A percentile compares a stretch with the other conserved stretches of the same genome.
Evolutionary conservation across 2,113 vertebrate genomes (phyloP).

Genomic region (Centropus bengalensis): DNA sequence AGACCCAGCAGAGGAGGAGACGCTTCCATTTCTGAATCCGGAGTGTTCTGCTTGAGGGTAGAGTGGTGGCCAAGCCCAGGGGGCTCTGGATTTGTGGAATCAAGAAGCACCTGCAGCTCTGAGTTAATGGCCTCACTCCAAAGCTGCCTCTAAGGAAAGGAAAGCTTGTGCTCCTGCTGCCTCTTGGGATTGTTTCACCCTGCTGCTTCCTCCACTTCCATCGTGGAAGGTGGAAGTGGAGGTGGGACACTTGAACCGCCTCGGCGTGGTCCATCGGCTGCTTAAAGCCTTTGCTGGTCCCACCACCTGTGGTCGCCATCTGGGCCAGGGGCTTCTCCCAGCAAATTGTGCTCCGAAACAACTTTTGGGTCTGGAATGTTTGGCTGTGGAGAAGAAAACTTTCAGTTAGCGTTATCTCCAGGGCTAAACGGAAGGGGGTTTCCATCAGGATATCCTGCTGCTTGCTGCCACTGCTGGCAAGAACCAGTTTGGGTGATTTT

Average conservation of each 20-base stretch:
- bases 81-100: neutral
- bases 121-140: neutral
- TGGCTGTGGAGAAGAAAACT: neutral
- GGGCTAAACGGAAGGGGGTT: neutral
- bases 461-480: neutral
- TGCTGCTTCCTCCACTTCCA: neutral
- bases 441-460: neutral
- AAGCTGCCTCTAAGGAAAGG: neutral
- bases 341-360: neutral
- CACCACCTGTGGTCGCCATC: rapidly evolving
- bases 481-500: neutral
- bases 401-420: neutral
- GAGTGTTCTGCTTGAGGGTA: neutral
- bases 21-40: neutral
- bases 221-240: neutral
- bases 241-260: neutral
- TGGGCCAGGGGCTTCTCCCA: neutral
- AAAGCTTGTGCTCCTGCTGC: neutral
- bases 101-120: neutral
- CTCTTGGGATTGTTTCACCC: rapidly evolving
- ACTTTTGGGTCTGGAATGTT: neutral
- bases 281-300: neutral
- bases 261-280: rapidly evolving
- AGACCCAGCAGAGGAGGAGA: rapidly evolving
- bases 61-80: rapidly evolving